These are phyloP conservation scores for Toxotes jaculatrix DNA, from an alignment of 2,113 vertebrate genomes.

Conservation along the genomic window DNA sequence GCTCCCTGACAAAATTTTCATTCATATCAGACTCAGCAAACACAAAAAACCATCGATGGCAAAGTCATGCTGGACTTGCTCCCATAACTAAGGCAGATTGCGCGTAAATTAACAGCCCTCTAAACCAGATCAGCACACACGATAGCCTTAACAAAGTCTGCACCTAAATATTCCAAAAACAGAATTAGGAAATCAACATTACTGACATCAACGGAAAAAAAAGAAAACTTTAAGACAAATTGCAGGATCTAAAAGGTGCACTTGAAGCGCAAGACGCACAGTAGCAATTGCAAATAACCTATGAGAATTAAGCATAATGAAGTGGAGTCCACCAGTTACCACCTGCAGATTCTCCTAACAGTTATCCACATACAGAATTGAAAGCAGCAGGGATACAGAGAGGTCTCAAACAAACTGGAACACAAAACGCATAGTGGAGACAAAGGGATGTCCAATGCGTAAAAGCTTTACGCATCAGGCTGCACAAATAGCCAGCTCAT, in stretches of 20 bases:
- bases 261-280: constrained; percentile 58
- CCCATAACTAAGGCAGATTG: constrained; percentile 61
- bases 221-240: constrained; percentile 65
- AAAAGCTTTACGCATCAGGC: constrained; percentile 79
- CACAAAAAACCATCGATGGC: constrained; percentile 51
- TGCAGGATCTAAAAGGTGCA: constrained; percentile 54
- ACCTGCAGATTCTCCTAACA: constrained; percentile 70
- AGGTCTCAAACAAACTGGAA: constrained; percentile 64
- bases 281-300: constrained; percentile 54
- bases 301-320: constrained; percentile 62
- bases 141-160: constrained; percentile 47
- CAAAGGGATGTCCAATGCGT: constrained; percentile 80
- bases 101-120: constrained; percentile 57
- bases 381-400: constrained; percentile 50
- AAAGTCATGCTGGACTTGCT: constrained; percentile 63
- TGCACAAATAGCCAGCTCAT: constrained; percentile 53
- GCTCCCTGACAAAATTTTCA: constrained; percentile 29
- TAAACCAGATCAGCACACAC: constrained; percentile 46
- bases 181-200: background rate
- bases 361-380: constrained; percentile 36
- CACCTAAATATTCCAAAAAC: constrained; percentile 19
- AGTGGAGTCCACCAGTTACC: constrained; percentile 63
- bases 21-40: constrained; percentile 58
- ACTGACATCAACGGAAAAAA: background rate
- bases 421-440: constrained; percentile 68